These are phyloP conservation scores for Crocodylus rhombifer DNA, from an alignment of 2,797 vertebrate species.

Conservation along the genomic window DNA sequence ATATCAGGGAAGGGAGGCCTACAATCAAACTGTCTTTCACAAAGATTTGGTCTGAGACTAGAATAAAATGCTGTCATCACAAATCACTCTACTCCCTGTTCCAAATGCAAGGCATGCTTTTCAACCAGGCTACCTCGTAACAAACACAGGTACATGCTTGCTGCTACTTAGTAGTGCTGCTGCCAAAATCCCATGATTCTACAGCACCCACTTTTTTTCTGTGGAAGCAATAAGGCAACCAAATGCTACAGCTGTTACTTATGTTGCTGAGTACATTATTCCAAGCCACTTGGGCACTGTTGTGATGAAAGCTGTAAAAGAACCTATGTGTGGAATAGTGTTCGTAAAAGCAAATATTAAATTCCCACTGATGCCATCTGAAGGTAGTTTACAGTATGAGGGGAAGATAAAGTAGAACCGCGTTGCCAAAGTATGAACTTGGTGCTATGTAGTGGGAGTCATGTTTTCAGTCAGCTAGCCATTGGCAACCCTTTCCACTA, in stretches of 20 bases:
- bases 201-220: background rate
- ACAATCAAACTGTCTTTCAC: background rate
- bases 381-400: background rate
- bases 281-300: background rate
- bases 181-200: background rate
- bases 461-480: too few species aligned
- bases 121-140: background rate
- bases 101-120: background rate
- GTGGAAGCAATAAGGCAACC: background rate
- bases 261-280: background rate
- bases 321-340: background rate
- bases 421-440: background rate
- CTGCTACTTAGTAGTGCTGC: too few species aligned
- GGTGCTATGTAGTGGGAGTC: background rate
- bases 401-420: background rate
- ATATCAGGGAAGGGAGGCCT: background rate
- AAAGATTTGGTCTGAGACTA: background rate
- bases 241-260: rapidly evolving
- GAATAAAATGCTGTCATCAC: background rate
- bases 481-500: background rate
- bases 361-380: background rate
- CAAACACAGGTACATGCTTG: background rate
- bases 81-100: background rate
- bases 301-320: background rate
- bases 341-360: background rate